Percentiles rank a stretch among this genome's conserved stretches.
Conservation (phyloP, 2,113 vertebrate species). For the Paramisgurnus dabryanus region DNA sequence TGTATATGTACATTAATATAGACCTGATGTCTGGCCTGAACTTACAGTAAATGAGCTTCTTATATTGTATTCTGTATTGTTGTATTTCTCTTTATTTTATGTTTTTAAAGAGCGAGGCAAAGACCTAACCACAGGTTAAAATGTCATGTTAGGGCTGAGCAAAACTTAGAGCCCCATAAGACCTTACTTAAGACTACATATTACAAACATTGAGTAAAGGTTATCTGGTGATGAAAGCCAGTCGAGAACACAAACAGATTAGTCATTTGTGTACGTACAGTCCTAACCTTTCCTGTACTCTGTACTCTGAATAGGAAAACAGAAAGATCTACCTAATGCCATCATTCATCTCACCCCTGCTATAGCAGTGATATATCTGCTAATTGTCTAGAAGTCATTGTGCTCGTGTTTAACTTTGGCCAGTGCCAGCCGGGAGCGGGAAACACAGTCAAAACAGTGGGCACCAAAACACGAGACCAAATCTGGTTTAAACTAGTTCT, state of each 20-base stretch:
- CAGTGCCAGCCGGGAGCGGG: conserved; percentile 64
- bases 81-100: too few relatives aligned
- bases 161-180: neutral
- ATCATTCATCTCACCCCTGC: neutral
- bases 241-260: conserved; percentile 13
- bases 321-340: neutral
- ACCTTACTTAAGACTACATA: neutral
- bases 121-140: neutral
- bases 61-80: too few relatives aligned
- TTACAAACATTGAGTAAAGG: neutral
- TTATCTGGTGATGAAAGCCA: conserved; percentile 20
- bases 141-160: neutral
- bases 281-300: neutral
- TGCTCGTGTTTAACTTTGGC: conserved; percentile 51
- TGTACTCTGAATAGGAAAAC: neutral
- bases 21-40: too few relatives aligned
- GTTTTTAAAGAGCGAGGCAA: neutral
- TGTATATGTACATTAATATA: too few relatives aligned
- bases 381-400: conserved; percentile 46
- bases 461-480: neutral
- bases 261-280: conserved; percentile 38
- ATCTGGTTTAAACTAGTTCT: neutral
- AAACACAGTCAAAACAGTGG: conserved; percentile 27
- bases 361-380: neutral
- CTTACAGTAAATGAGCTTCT: too few relatives aligned